Conservation (phyloP, 1,140 invertebrate genomes). For the Leptinotarsa lineolata region DNA sequence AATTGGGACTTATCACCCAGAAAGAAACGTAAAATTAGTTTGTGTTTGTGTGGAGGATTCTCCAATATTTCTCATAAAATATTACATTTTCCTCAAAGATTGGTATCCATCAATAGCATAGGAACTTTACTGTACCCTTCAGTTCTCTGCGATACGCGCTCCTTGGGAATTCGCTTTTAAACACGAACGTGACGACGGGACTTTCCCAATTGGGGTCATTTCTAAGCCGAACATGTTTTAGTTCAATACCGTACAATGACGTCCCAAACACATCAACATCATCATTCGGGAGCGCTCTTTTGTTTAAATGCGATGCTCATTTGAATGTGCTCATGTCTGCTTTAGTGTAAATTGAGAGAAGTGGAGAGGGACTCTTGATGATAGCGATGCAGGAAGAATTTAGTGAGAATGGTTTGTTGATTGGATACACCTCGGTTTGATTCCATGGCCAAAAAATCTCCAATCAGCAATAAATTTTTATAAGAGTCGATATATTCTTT, state of each 20-base stretch:
- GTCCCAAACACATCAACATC: constrained; percentile 15
- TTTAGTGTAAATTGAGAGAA: constrained; percentile 7
- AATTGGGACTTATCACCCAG: too few species aligned
- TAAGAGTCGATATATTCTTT: too few species aligned
- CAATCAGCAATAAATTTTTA: too few species aligned
- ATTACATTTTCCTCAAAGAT: too few species aligned
- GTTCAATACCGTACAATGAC: constrained; percentile 28
- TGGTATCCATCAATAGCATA: not conserved
- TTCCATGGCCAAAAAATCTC: too few species aligned
- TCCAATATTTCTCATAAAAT: too few species aligned
- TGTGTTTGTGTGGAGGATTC: too few species aligned
- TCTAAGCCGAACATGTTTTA: constrained; percentile 37
- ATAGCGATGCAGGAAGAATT: too few species aligned
- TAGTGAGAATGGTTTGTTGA: too few species aligned
- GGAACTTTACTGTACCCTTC: not conserved
- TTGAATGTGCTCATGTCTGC: constrained; percentile 36
- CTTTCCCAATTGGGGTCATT: constrained; percentile 37
- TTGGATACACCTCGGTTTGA: too few species aligned
- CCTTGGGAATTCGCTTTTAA: constrained; percentile 29
- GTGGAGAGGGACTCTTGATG: too few species aligned
- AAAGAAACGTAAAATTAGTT: too few species aligned
- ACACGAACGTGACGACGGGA: constrained; percentile 34
- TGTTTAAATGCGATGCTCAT: constrained; percentile 36
- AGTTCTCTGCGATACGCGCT: not conserved
- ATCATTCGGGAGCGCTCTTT: constrained; percentile 20